Evolutionary conservation across 2,888 invertebrate genomes (phyloP), one percentile per base, ranked within the genome.

Genomic region (Agrochola lota): DNA sequence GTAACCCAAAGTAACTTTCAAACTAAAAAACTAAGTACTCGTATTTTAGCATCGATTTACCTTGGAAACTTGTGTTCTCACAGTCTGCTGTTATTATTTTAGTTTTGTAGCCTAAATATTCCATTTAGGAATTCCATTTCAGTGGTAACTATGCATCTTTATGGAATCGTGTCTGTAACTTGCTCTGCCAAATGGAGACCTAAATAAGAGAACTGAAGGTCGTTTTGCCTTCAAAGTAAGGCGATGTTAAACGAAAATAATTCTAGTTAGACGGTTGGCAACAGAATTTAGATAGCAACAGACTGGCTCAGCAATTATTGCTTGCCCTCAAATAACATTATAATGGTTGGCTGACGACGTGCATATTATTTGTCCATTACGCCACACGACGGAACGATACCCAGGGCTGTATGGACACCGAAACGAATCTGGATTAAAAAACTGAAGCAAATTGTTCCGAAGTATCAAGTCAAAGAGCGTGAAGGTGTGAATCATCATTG

Each of bases 291-390:
- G 90, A 87, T 89, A 90, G 88, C 89, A 89, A 87, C 89, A 90
- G 90, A 87, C 87, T 87, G 88, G 90, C 87, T 90, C 83, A 88
- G 92, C 92, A 93, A 94, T 95, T 93, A 94, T 93, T 92, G 91
- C 86, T 87, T 89, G 91, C 92, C 93, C 92, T 94, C 95, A 95
- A 95, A 95, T 92, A 95, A 94, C 94, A 93, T 95, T 95, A 94
- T 96, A 95, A 95, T 95, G 93, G 88, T 85, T 73, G 92, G 88
- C 88, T 90, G 88, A 84, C 88, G 90, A 90, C 92, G 92, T 90
- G 92, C 94, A 91, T 93, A 95, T 95, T 96, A 96, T 96, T 95
- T 95, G 94, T 94, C 95, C 94, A 96, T 96, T 96, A 96, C 88
- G 89, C 60, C 81, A 88, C 78, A 78, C 85, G 90, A 86, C 87